Percentiles rank a stretch among this genome's conserved stretches.
Conservation (phyloP, 2,113 vertebrate species). For the Scomber colias region DNA sequence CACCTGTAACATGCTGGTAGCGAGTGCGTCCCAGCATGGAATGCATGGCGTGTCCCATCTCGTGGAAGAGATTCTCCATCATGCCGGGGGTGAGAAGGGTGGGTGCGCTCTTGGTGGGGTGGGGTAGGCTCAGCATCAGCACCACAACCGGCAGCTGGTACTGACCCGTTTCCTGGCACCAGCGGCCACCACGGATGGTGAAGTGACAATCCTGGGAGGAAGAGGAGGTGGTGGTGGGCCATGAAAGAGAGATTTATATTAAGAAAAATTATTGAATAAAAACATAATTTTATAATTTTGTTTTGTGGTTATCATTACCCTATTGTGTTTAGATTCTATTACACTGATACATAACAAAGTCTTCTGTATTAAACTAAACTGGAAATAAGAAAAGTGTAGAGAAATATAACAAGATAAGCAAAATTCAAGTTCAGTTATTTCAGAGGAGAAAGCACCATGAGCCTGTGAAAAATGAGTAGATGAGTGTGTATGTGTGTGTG, state of each 20-base stretch:
- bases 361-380: background rate
- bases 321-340: no score
- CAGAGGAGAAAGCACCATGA: background rate
- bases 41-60: conserved; percentile 99
- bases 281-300: no score
- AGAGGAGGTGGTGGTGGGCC: no score
- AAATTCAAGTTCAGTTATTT: background rate
- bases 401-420: background rate
- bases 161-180: conserved; percentile 85
- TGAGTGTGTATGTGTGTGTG: background rate
- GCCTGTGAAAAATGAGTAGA: background rate
- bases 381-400: background rate
- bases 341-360: no score
- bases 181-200: conserved; percentile 95
- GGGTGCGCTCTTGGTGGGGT: conserved; percentile 84
- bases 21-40: conserved; percentile 97
- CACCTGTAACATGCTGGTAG: conserved; percentile 97
- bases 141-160: conserved; percentile 98
- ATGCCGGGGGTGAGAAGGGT: conserved; percentile 93
- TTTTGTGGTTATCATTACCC: no score
- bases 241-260: background rate
- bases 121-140: conserved; percentile 94
- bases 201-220: conserved; percentile 94
- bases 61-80: conserved; percentile 99
- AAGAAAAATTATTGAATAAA: background rate